phyloP scores from a whole-genome alignment of 2,113 vertebrate species.

The Oryctolagus cuniculus region DNA sequence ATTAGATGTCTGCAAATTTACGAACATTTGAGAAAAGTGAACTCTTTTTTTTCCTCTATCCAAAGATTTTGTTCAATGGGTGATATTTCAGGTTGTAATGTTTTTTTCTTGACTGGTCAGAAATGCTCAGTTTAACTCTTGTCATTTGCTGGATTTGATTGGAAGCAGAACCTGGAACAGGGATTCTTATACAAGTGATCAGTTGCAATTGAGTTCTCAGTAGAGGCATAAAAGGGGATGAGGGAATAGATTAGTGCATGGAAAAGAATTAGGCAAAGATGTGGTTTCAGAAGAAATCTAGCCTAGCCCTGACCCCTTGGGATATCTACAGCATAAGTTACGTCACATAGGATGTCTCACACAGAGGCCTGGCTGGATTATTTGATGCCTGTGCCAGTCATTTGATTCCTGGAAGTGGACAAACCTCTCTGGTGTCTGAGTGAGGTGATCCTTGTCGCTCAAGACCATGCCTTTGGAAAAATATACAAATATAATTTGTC shows the following conservation, averaged over 20 bases:
- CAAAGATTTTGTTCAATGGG: background rate
- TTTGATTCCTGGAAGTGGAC: background rate
- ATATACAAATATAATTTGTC: no score
- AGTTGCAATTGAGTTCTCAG: background rate
- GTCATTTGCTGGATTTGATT: background rate
- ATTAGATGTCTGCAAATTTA: slow-evolving; percentile 17
- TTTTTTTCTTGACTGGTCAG: slow-evolving; percentile 15
- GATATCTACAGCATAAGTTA: background rate
- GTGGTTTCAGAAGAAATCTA: background rate
- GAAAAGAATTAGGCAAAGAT: background rate
- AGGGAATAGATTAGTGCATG: background rate
- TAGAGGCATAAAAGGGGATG: background rate
- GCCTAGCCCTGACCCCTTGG: background rate
- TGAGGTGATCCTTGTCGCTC: background rate
- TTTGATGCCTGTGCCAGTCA: background rate
- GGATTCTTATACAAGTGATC: background rate
- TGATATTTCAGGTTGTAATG: slow-evolving; percentile 41
- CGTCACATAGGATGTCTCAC: background rate
- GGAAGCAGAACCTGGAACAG: background rate
- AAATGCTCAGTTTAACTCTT: slow-evolving; percentile 7
- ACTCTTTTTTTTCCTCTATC: background rate
- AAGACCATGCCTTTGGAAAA: background rate
- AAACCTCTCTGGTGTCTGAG: background rate
- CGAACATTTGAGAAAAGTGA: slow-evolving; percentile 57
- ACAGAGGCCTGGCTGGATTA: background rate